Base-by-base conservation (phyloP, 2,797 vertebrate genomes). In the Emydoidea blandingii region DNA sequence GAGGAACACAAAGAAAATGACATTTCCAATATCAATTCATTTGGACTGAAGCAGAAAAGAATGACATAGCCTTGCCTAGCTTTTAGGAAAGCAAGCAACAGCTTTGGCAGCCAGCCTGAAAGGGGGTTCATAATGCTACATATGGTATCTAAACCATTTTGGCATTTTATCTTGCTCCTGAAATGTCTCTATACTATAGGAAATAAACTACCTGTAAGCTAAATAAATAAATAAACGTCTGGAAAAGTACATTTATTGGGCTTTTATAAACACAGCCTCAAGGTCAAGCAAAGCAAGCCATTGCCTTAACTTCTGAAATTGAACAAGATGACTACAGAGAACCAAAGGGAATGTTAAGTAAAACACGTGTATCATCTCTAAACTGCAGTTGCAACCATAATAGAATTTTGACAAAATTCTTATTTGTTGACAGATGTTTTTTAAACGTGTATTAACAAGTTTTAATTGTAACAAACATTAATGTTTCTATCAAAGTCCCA, bases 41-140 rank as follows among this genome's bases (percentile, higher is more conserved):
- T 92, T 90, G 80, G 91, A 68, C 87, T 52, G 81, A 94, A 92
- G 83, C 25, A 88, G 56, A 62, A 78, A 56, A 91, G 83, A 93
- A 83, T 31, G 18, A 11, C 68, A 94, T 1, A 89, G 50, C 23
- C 86, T 27, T 78, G n/a, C 21, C 37, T 90, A 0, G 52, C 62
- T n/a, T 91, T 54, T 83, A 44, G 57, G 44, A 82, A 89, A 44
- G 37, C 10, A 84, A 92, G 86, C 81, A 91, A 85, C 21, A 82
- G 34, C 65, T 91, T 82, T 57, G 82, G 86, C 72, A 92, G 62
- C 6, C 57, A 90, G 50, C 19, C 65, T 79, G 56, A 95, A 31
- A 15, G 86, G 5, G 37, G 85, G 52, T 78, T 95, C 56, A 7
- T 65, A 81, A 68, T 79, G 86, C 94, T 79, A 68, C 6, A 34